Base-by-base conservation (phyloP, 2,888 invertebrate species). In the Microctonus brassicae region DNA sequence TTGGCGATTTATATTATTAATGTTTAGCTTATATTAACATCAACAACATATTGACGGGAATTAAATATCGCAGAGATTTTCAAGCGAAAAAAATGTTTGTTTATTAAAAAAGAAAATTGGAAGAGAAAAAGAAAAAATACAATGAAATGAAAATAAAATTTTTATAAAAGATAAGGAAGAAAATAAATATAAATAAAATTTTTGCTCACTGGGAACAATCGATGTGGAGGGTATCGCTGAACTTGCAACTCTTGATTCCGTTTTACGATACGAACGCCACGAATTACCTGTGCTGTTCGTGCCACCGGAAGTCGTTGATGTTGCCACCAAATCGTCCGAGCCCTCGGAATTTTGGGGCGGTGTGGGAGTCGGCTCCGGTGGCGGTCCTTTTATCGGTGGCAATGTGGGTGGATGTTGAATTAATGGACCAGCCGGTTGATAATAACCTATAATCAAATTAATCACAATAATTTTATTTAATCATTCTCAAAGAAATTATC, bases 391-490 rank as follows among this genome's bases (percentile, higher is more conserved):
- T 58, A 87, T 84, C 70, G 88, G 85, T 67, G 82, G 82, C 78
- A 84, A 79, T 82, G 90, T 90, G 78, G 90, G 83, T 70, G 87
- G 85, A 80, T 88, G 86, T 78, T 88, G 87, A 82, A 96, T 96
- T 88, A 96, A 90, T 80, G 97, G 96, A 77, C 96, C 96, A 81
- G 96, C 96, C 81, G 96, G 96, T 89, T 96, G 96, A 90, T 96
- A 96, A 88, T 95, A 95, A 87, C 95, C 95, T 95, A 91, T 0
- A 90, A 88, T 75, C 79, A 83, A 68, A 74, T 63, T 34, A 69
- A 70, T 52, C 17, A 20, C 39, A 39, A 39, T n/a, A 39, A 39
- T 39, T 39, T 39, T 11, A 39, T 4, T n/a, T 39, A 39, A 39
- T n/a, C 13, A n/a, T 60, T 26, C 36, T 17, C 47, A 42, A 47